phyloP scores from a whole-genome alignment of 1,140 invertebrate species.

The Laupala kohalensis region DNA sequence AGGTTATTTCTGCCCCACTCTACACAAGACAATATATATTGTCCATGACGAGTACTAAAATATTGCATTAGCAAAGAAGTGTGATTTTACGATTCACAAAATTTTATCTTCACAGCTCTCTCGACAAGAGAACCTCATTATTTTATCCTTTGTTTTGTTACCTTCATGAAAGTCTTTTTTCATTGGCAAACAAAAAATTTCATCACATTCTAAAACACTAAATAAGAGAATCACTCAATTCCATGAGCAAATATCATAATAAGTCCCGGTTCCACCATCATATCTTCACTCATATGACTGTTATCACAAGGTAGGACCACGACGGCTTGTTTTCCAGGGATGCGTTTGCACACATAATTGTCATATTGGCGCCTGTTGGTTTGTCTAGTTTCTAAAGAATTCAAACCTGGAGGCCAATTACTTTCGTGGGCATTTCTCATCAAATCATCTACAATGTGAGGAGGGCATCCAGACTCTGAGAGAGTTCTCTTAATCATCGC shows the following conservation, averaged over 20 bases:
- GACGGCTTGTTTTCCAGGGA: constrained; percentile 90
- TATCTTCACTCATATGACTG: constrained; percentile 83
- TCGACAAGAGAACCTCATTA: no score
- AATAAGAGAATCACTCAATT: constrained; percentile 52
- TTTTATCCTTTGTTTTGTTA: no score
- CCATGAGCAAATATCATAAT: constrained; percentile 98
- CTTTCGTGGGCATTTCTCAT: constrained; percentile 96
- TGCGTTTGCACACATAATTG: constrained; percentile 84
- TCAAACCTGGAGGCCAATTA: constrained; percentile 83
- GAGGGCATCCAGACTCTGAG: constrained; percentile 82
- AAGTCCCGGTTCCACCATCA: constrained; percentile 91
- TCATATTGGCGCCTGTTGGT: constrained; percentile 86
- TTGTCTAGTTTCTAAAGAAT: constrained; percentile 82
- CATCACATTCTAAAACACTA: no score
- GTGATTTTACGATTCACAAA: no score
- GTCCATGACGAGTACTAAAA: no score
- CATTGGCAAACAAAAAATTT: no score
- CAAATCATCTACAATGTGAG: constrained; percentile 81
- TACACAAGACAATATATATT: no score
- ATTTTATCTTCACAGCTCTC: no score
- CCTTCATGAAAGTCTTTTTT: no score
- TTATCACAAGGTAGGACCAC: constrained; percentile 90
- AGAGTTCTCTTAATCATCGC: constrained; percentile 82
- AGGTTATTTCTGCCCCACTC: no score
- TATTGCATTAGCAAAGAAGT: no score